A percentile compares a stretch with the other conserved stretches of the same genome.
Conservation (phyloP, 2,888 invertebrate genomes). For the Perdita meconis region DNA sequence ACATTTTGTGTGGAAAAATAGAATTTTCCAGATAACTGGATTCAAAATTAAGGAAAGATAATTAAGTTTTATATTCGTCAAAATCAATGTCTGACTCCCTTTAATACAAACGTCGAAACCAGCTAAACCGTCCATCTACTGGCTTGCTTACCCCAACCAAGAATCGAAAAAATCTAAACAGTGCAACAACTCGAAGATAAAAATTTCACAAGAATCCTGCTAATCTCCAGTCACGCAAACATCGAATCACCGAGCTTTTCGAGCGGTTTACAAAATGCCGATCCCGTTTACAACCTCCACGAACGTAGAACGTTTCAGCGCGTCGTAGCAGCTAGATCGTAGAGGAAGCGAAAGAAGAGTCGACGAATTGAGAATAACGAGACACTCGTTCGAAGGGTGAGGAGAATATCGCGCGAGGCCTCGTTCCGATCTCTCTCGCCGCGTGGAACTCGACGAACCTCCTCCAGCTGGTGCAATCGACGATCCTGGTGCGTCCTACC, state of each 20-base stretch:
- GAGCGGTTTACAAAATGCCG: conserved; percentile 68
- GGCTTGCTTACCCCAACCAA: too few relatives aligned
- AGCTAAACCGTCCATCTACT: too few relatives aligned
- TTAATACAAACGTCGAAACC: too few relatives aligned
- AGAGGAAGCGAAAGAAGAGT: neutral
- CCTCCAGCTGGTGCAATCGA: conserved; percentile 13
- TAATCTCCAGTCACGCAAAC: conserved; percentile 18
- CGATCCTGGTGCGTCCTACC: conserved; percentile 8
- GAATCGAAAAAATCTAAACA: too few relatives aligned
- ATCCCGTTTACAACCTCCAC: conserved; percentile 57
- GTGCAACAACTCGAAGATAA: too few relatives aligned
- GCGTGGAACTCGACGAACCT: conserved; percentile 8
- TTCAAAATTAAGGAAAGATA: too few relatives aligned
- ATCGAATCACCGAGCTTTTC: conserved; percentile 59
- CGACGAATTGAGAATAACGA: neutral
- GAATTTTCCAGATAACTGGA: too few relatives aligned
- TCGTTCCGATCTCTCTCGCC: neutral
- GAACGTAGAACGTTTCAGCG: conserved; percentile 22
- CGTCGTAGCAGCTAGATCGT: too few relatives aligned
- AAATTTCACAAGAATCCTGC: neutral
- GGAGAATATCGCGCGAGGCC: neutral
- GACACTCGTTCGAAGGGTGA: neutral
- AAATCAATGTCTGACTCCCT: too few relatives aligned
- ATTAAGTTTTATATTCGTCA: too few relatives aligned
- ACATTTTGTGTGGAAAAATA: too few relatives aligned